Base-by-base conservation (phyloP, 2,888 invertebrate species). In the Scelioninae gen. 2 region DNA sequence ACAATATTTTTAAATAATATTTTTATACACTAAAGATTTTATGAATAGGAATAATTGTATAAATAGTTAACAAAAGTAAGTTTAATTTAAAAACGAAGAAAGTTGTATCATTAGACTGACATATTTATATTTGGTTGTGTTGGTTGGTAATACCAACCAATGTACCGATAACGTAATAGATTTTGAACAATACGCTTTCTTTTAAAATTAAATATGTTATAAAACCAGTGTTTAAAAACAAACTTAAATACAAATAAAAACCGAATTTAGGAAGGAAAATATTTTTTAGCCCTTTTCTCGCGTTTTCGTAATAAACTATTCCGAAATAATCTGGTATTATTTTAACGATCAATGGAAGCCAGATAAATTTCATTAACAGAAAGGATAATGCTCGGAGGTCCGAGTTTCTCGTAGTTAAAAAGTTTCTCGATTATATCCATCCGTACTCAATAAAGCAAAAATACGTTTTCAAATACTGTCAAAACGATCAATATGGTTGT, bases 361-460 rank as follows among this genome's bases (percentile, higher is more conserved):
- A 50, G 61, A 60, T 60, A 39, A 25, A 60, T 60, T 60, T 60
- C 48, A 39, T 48, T 60, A 48, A 60, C 60, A 37, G 10, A 50
- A 50, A 31, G 50, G 61, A 61, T 41, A 61, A 61, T 50, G 7
- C 31, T 15, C 18, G n/a, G 13, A 19, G 19, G 46, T 35, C 35
- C 46, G 16, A 46, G 37, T 45, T 48, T 46, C 48, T 60, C 46
- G 37, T 18, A 31, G 39, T 39, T 31, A 18, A 61, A 61, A 39
- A 33, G 3, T 25, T 1, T 7, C 9, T 6, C 22, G 45, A 22
- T 45, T 45, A 45, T n/a, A 43, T 43, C 19, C 19, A 19, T 1
- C 9, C 39, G 19, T 19, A 43, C 16, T 39, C 39, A 39, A 39
- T 39, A 16, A 39, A 7, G 9, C 16, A 16, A 39, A 39, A 39